Percentiles rank a stretch among this genome's conserved stretches.
Evolutionary conservation across 2,888 invertebrate species (phyloP).

Genomic region (Archips crataeganus): DNA sequence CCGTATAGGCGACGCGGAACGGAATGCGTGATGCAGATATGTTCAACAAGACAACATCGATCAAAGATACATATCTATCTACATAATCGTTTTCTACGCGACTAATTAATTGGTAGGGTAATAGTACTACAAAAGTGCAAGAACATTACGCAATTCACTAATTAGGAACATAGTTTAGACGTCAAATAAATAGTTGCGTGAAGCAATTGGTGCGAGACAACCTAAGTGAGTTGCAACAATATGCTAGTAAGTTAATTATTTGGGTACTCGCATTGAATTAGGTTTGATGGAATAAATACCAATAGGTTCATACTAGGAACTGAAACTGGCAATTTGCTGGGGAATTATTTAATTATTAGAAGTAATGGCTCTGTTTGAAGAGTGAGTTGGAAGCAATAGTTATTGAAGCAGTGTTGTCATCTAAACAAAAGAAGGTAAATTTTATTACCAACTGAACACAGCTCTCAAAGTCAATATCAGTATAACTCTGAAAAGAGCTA

Average conservation of each 20-base stretch:
- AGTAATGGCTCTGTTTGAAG: slow-evolving; percentile 6
- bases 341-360: slow-evolving; percentile 24
- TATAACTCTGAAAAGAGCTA: not conserved
- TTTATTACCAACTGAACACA: not conserved
- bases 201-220: slow-evolving; percentile 40
- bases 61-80: not conserved
- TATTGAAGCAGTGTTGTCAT: not conserved
- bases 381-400: not conserved
- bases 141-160: slow-evolving; percentile 20
- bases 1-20: not conserved
- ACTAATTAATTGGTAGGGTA: slow-evolving; percentile 11
- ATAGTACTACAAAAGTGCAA: slow-evolving; percentile 1
- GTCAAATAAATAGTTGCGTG: slow-evolving; percentile 35
- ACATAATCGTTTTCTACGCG: not conserved
- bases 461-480: not conserved
- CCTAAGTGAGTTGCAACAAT: slow-evolving; percentile 38
- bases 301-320: slow-evolving; percentile 27
- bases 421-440: not conserved
- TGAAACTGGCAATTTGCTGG: slow-evolving; percentile 8
- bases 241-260: slow-evolving; percentile 36
- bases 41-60: not conserved
- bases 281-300: slow-evolving; percentile 40
- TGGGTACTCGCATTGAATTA: slow-evolving; percentile 15
- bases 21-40: not conserved
- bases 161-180: slow-evolving; percentile 31